Evolutionary conservation across 2,113 vertebrate species (phyloP).

Genomic region (Drymodes brunneopygia): DNA sequence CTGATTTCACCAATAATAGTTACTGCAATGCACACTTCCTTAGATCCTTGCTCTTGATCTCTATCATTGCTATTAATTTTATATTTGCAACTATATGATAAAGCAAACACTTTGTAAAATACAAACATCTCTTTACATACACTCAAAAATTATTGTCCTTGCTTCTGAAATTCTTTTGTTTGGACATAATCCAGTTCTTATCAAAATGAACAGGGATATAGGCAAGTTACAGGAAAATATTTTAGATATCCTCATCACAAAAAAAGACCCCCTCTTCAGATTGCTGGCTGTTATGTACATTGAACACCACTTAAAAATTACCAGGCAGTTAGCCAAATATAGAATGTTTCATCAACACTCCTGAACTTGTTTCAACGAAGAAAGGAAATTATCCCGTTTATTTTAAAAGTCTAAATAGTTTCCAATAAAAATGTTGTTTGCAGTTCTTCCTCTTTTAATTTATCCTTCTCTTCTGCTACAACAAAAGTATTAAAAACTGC

Average conservation of each 20-base stretch:
- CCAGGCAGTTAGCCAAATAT: neutral
- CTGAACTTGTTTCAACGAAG: neutral
- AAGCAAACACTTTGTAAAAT: neutral
- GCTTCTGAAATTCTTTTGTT: neutral
- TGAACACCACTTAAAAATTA: neutral
- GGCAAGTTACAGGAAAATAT: neutral
- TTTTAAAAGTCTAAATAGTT: neutral
- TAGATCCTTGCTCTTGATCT: neutral
- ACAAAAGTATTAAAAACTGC: neutral
- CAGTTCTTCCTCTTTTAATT: neutral
- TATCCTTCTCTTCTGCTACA: neutral
- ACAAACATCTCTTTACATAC: neutral
- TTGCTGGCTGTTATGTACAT: neutral
- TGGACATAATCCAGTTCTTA: neutral
- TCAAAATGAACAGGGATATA: neutral
- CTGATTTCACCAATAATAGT: neutral
- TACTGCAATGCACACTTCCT: neutral
- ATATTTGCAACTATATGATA: neutral
- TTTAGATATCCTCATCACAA: neutral
- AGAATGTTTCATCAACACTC: neutral
- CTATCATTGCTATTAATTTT: neutral
- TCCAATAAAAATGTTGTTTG: neutral
- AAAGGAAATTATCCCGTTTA: neutral
- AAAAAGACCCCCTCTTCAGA: neutral
- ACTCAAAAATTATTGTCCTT: rapidly evolving